Evolutionary conservation across 2,113 vertebrate species (phyloP).

Genomic region (Rhegmatorhina hoffmannsi): DNA sequence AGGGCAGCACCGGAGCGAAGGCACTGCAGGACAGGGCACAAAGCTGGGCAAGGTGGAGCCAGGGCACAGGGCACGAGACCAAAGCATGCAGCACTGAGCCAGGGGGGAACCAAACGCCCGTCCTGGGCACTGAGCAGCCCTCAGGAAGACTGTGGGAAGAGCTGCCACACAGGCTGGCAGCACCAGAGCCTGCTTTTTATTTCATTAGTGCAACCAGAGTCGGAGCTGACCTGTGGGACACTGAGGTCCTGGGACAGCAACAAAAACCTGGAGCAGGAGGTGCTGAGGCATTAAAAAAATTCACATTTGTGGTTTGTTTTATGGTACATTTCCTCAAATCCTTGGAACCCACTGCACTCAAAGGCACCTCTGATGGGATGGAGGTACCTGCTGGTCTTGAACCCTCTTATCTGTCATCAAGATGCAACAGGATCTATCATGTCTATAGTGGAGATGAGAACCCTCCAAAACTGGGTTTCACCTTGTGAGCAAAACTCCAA

Average conservation of each 20-base stretch:
- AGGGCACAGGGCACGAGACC: constrained; percentile 52
- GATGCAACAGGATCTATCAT: constrained; percentile 48
- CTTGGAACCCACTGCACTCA: not conserved
- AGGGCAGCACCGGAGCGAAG: constrained; percentile 57
- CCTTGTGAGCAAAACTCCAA: not conserved
- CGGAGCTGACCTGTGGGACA: constrained; percentile 41
- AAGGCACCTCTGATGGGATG: constrained; percentile 5
- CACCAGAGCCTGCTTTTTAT: constrained; percentile 8
- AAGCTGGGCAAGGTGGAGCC: constrained; percentile 43
- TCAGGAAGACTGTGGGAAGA: constrained; percentile 59
- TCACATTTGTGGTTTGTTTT: not conserved
- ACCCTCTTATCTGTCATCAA: constrained; percentile 37
- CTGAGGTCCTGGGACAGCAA: constrained; percentile 51
- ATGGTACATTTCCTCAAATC: constrained; percentile 24
- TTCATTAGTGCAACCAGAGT: constrained; percentile 38
- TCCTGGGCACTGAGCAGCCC: constrained; percentile 31
- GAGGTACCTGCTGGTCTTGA: constrained; percentile 15
- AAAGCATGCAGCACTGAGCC: constrained; percentile 65
- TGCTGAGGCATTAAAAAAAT: constrained; percentile 49
- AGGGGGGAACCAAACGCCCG: constrained; percentile 30
- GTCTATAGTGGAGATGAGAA: constrained; percentile 15
- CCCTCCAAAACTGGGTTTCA: constrained; percentile 16
- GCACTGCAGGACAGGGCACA: constrained; percentile 51
- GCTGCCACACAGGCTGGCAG: constrained; percentile 57
- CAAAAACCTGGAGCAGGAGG: constrained; percentile 39